Evolutionary conservation across 2,888 invertebrate species (phyloP), one percentile per base, ranked within the genome.

Genomic region (Bedellia somnulentella): DNA sequence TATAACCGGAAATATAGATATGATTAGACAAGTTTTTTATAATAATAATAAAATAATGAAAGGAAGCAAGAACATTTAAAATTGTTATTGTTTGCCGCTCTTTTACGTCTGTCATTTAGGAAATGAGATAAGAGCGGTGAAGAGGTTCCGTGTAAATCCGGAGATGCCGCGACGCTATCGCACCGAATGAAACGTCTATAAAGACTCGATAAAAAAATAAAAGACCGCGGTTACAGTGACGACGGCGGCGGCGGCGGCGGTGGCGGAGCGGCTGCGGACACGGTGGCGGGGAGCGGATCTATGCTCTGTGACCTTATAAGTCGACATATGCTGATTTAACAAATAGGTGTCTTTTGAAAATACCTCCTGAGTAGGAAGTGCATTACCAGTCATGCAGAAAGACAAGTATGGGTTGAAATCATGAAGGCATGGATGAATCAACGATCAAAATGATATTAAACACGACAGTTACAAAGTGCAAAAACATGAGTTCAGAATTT

Each of bases 201-300:
- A 29, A 29, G 29, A 24, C 24, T 23, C 16, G 29, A 29, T 29
- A 29, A 29, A 29, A 28, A 29, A 24, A 29, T 24, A 29, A 29
- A 24, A 29, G 23, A 16, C 24, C 29, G 11, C 29, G 23, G 16
- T 24, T 23, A 16, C n/a, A n/a, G n/a, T n/a, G n/a, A n/a, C n/a
- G n/a, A n/a, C n/a, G n/a, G n/a, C 5, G 18, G 8, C 5, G 18
- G 18, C 5, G 8, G 8, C 18, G 18, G 18, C n/a, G n/a, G n/a
- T n/a, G n/a, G n/a, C n/a, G n/a, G n/a, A n/a, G n/a, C n/a, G n/a
- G n/a, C n/a, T n/a, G n/a, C n/a, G 18, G 18, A n/a, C n/a, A n/a
- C n/a, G n/a, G n/a, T 29, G 24, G 29, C 12, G 29, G 16, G 5
- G 27, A 10, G n/a, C 15, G 2, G 14, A 25, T n/a, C 13, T 25